phyloP scores from a whole-genome alignment of 2,888 invertebrate genomes.

The Dynastes hyllus region DNA sequence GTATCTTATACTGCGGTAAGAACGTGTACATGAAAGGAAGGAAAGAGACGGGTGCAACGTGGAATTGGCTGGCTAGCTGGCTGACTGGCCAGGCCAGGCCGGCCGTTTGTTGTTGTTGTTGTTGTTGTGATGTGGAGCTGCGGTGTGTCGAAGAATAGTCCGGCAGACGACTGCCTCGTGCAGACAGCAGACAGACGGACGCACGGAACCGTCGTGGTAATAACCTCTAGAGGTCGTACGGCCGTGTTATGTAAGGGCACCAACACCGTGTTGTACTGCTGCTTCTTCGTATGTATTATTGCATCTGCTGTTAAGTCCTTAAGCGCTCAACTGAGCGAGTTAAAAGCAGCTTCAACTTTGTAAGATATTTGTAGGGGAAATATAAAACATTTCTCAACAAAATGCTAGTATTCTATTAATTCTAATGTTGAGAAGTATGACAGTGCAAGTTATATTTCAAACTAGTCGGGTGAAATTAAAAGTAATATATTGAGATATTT shows the following conservation, averaged over 20 bases:
- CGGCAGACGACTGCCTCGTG: slow-evolving; percentile 52
- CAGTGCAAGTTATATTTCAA: too few relatives aligned
- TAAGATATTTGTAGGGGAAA: too few relatives aligned
- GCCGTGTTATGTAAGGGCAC: slow-evolving; percentile 53
- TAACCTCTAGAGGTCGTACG: slow-evolving; percentile 60
- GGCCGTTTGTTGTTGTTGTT: slow-evolving; percentile 45
- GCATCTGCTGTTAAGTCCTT: slow-evolving; percentile 13
- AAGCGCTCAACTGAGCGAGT: not conserved
- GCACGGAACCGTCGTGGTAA: slow-evolving; percentile 57
- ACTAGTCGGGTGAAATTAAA: too few relatives aligned
- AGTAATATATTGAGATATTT: too few relatives aligned
- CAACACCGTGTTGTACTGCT: slow-evolving; percentile 48
- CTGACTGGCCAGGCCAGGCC: not conserved
- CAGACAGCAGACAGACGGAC: slow-evolving; percentile 58
- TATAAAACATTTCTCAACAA: too few relatives aligned
- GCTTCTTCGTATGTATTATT: slow-evolving; percentile 39
- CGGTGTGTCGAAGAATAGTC: slow-evolving; percentile 42
- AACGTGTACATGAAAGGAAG: slow-evolving; percentile 2
- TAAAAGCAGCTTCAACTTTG: too few relatives aligned
- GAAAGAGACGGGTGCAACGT: slow-evolving; percentile 4
- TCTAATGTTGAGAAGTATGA: too few relatives aligned
- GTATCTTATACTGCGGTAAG: not conserved
- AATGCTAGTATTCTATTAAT: too few relatives aligned
- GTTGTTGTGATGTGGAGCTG: slow-evolving; percentile 41
- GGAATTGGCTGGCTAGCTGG: slow-evolving; percentile 35